A percentile compares a stretch with the other conserved stretches of the same genome.
phyloP scores from a whole-genome alignment of 2,888 invertebrate species.

The Tiliacea citrago region DNA sequence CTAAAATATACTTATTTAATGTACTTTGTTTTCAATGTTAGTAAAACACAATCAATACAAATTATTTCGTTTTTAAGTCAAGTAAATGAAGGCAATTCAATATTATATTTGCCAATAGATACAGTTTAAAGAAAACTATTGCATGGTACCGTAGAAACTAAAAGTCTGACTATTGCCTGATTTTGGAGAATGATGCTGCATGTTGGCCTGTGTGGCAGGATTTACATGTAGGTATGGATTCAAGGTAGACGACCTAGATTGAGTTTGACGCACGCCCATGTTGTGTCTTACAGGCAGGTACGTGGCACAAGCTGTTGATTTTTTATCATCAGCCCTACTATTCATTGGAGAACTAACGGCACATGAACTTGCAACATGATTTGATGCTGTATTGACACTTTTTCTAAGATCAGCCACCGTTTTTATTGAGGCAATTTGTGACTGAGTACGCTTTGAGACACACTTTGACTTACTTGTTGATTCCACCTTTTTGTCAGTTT shows the following conservation, averaged over 20 bases:
- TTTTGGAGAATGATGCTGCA: background rate
- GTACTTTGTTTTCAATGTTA: background rate
- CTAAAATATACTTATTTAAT: background rate
- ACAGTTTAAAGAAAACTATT: background rate
- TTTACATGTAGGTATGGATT: background rate
- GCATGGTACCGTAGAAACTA: background rate
- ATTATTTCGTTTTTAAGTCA: background rate
- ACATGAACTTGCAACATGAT: background rate
- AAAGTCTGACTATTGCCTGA: background rate
- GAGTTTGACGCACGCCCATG: background rate
- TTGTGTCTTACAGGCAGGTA: slow-evolving; percentile 12
- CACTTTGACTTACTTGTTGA: slow-evolving; percentile 3
- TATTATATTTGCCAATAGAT: background rate
- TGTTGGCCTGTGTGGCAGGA: background rate
- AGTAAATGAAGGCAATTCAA: background rate
- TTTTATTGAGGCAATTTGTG: background rate
- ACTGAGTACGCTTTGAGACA: background rate
- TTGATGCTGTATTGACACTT: background rate
- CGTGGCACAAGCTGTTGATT: background rate
- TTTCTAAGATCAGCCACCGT: background rate
- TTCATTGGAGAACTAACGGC: background rate
- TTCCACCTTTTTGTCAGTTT: background rate
- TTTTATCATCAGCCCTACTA: background rate
- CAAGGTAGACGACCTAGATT: background rate
- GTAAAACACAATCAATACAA: background rate